Evolutionary conservation across 2,797 vertebrate species (phyloP).

Genomic region (Pristis pectinata): DNA sequence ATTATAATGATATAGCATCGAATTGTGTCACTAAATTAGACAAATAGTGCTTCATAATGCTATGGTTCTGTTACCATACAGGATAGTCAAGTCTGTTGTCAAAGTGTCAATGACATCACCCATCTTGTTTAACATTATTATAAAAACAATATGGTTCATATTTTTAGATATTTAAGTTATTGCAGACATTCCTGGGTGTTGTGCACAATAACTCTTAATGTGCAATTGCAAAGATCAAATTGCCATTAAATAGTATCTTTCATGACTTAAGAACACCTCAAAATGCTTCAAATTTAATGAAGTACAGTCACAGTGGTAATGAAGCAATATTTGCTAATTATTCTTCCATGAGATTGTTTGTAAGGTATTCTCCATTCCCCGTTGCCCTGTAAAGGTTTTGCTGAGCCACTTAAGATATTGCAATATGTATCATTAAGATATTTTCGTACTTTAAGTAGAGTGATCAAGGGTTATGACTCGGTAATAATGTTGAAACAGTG

Average conservation of each 20-base stretch:
- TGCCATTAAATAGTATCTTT: too few relatives aligned
- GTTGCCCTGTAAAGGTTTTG: too few relatives aligned
- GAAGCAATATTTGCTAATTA: not conserved
- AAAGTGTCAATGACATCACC: not conserved
- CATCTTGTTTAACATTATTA: not conserved
- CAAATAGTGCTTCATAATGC: not conserved
- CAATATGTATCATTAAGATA: too few relatives aligned
- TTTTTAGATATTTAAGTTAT: not conserved
- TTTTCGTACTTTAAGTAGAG: too few relatives aligned
- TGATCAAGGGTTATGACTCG: too few relatives aligned
- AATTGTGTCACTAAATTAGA: not conserved
- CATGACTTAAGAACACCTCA: not conserved
- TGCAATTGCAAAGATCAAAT: too few relatives aligned
- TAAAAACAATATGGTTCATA: not conserved
- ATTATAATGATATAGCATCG: not conserved
- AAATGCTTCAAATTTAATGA: not conserved
- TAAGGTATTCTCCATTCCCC: too few relatives aligned
- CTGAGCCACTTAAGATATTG: too few relatives aligned
- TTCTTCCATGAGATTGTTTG: too few relatives aligned
- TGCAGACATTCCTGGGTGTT: not conserved
- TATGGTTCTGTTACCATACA: not conserved
- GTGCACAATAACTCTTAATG: not conserved
- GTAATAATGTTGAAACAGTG: too few relatives aligned
- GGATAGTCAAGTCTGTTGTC: conserved; percentile 4
- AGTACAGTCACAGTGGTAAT: not conserved